These are phyloP conservation scores for Coregonus ussuriensis DNA, from an alignment of 2,797 vertebrate species.

Conservation along the genomic window DNA sequence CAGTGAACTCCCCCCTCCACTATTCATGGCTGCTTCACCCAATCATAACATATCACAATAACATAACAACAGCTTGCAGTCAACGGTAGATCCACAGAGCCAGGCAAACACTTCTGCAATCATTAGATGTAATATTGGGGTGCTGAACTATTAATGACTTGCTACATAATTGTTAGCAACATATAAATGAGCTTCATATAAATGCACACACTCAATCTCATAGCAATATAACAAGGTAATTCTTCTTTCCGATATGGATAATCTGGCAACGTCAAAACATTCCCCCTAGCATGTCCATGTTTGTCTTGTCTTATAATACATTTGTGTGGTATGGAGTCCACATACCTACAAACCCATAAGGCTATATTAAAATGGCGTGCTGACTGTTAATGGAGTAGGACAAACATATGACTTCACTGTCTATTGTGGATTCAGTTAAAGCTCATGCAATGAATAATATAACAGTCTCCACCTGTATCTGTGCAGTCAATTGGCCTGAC, in stretches of 20 bases:
- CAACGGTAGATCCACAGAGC: neutral
- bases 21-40: neutral
- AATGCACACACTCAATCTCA: too few species aligned
- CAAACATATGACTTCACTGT: neutral
- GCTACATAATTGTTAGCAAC: too few species aligned
- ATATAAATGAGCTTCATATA: too few species aligned
- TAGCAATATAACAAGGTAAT: neutral
- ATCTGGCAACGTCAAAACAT: neutral
- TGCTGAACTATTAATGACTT: too few species aligned
- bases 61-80: neutral
- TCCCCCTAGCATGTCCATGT: neutral
- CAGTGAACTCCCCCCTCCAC: neutral
- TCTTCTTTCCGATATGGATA: neutral
- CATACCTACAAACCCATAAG: neutral
- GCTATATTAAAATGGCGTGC: neutral
- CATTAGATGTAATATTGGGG: too few species aligned
- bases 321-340: neutral
- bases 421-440: neutral
- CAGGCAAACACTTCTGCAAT: neutral
- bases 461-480: neutral
- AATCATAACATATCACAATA: neutral
- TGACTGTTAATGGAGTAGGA: neutral
- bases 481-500: neutral
- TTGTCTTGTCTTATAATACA: neutral
- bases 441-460: neutral